Base-by-base conservation (phyloP, 2,888 invertebrate genomes). In the Brassicogethes aeneus region DNA sequence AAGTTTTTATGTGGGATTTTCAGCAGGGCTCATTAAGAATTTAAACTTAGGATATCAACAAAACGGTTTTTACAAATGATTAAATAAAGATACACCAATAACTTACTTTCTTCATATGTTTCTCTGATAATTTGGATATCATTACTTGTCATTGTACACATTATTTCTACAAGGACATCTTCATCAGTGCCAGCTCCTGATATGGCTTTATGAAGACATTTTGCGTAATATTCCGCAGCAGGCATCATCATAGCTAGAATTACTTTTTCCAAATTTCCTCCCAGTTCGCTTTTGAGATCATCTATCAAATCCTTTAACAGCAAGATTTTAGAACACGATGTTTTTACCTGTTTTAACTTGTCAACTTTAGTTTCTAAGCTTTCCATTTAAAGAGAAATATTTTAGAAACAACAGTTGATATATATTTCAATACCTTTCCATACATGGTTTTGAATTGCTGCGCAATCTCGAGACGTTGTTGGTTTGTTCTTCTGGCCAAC, bases 281-380 rank as follows among this genome's bases (percentile, higher is more conserved):
- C 84, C 14, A 91, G 77, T 68, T 95, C 94, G 53, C 89, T 86
- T 66, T 89, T 90, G 53, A 92, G 68, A 54, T 92, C 88, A 32
- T 83, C 81, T 35, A 89, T 75, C 16, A 92, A 71, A 60, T 87
- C 86, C 74, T n/a, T n/a, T n/a, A n/a, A n/a, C n/a, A n/a, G n/a
- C n/a, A n/a, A n/a, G n/a, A n/a, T n/a, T n/a, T n/a, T n/a, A n/a
- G n/a, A 29, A 29, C 8, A 10, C n/a, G 8, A 29, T n/a, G n/a
- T n/a, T n/a, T n/a, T n/a, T n/a, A n/a, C n/a, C n/a, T n/a, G n/a
- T n/a, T n/a, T n/a, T n/a, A n/a, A n/a, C n/a, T n/a, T n/a, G n/a
- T n/a, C n/a, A n/a, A n/a, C n/a, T n/a, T n/a, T n/a, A n/a, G n/a
- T n/a, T n/a, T n/a, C n/a, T n/a, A n/a, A n/a, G n/a, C n/a, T n/a